Evolutionary conservation across 2,888 invertebrate genomes (phyloP).

Genomic region (Onthophagus sagittarius): DNA sequence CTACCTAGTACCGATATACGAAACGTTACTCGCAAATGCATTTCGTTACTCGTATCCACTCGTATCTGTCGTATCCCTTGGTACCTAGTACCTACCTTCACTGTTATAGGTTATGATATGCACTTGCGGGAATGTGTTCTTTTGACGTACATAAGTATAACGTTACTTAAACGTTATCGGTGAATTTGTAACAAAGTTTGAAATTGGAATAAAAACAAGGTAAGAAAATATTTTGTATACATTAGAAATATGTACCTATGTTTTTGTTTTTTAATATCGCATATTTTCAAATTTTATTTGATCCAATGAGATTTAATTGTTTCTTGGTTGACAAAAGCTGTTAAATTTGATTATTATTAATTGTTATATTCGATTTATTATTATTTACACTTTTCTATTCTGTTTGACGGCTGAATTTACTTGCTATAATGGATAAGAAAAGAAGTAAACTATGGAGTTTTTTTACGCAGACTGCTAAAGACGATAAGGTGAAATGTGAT

Average conservation of each 20-base stretch:
- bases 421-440: neutral
- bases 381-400: neutral
- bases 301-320: neutral
- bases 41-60: neutral
- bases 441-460: neutral
- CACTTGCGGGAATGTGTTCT: too few species aligned
- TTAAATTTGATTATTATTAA: neutral
- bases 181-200: neutral
- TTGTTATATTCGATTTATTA: neutral
- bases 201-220: neutral
- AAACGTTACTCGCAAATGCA: neutral
- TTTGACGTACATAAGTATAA: too few species aligned
- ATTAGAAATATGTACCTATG: neutral
- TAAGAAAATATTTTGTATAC: neutral
- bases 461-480: neutral
- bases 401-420: neutral
- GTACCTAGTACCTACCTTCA: neutral
- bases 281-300: neutral
- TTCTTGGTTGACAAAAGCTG: neutral
- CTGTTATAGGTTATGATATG: too few species aligned
- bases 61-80: neutral
- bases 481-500: neutral
- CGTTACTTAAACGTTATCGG: too few species aligned
- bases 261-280: neutral
- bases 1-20: neutral